A percentile compares a stretch with the other conserved stretches of the same genome.
Evolutionary conservation across 2,113 vertebrate species (phyloP).

Genomic region (Tragelaphus strepsiceros): DNA sequence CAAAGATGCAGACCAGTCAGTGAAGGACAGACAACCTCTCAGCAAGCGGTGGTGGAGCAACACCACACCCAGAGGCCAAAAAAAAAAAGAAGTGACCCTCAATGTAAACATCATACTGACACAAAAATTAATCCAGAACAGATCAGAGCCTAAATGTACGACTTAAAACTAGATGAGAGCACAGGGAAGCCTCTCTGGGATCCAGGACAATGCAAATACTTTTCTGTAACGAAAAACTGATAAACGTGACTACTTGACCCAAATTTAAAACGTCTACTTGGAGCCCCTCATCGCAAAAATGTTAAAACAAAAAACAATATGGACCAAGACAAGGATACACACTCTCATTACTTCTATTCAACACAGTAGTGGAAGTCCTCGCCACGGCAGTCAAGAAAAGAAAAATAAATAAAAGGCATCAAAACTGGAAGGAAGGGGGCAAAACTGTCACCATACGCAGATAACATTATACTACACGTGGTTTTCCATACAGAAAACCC

Average conservation of each 20-base stretch:
- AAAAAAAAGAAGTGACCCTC: neutral
- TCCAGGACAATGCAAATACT: neutral
- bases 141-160: neutral
- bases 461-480: fast-evolving
- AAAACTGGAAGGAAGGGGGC: neutral
- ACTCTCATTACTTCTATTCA: neutral
- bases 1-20: neutral
- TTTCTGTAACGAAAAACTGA: neutral
- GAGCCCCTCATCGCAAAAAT: too few relatives aligned
- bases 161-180: neutral
- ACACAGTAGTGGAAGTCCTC: neutral
- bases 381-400: neutral
- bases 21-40: too few relatives aligned
- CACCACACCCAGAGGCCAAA: neutral
- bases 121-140: neutral
- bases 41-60: fast-evolving
- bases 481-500: neutral
- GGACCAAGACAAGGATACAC: neutral
- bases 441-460: too few relatives aligned
- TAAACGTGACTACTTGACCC: neutral
- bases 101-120: fast-evolving
- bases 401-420: neutral
- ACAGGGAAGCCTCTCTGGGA: neutral
- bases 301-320: neutral
- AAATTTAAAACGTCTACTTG: neutral